Evolutionary conservation across 2,113 vertebrate genomes (phyloP).

Genomic region (Halcyon malimbica): DNA sequence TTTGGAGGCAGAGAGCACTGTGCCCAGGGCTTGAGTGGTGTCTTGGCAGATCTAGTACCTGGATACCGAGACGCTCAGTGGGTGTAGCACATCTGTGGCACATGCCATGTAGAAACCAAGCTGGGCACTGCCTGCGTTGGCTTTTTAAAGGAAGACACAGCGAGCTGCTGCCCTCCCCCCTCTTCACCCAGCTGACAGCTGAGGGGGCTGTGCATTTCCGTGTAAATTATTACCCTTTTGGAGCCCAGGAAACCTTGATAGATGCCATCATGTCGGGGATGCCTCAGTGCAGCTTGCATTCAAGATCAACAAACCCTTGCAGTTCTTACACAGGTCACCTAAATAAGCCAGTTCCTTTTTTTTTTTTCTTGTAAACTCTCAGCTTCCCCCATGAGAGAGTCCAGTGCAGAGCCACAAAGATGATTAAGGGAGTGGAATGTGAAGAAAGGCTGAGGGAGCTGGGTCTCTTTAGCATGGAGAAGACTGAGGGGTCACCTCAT

Average conservation of each 20-base stretch:
- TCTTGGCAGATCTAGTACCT: background rate
- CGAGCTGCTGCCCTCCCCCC: background rate
- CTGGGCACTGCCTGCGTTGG: background rate
- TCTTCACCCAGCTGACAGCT: background rate
- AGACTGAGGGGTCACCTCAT: no score
- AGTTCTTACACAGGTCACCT: background rate
- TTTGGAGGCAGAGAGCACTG: background rate
- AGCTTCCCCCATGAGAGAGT: background rate
- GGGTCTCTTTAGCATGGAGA: no score
- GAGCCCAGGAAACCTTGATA: background rate
- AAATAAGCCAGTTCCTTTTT: background rate
- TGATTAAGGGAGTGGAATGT: no score
- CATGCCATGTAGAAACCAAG: fast-evolving
- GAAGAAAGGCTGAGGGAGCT: no score
- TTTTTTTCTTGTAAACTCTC: background rate
- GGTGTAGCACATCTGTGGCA: background rate
- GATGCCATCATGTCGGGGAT: background rate
- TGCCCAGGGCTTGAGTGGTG: background rate
- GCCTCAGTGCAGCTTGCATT: background rate
- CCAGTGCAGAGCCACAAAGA: no score
- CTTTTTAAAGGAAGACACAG: background rate
- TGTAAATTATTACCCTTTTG: background rate
- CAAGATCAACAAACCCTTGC: background rate
- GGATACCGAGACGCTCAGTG: background rate
- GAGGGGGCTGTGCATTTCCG: background rate